These are phyloP conservation scores for Podotricha telesiphe DNA, from an alignment of 2,888 invertebrate species.

Conservation along the genomic window DNA sequence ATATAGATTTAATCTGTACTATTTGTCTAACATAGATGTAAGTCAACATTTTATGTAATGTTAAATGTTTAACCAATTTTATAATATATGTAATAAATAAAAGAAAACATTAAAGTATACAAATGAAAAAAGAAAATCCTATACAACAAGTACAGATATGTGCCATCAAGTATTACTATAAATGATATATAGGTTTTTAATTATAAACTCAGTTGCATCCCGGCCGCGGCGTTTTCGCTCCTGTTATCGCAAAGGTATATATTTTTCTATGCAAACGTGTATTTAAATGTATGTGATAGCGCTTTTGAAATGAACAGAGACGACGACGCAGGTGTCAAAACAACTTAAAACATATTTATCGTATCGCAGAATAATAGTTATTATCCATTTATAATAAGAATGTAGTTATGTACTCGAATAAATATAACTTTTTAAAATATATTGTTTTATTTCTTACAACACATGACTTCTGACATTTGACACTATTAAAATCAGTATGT, in stretches of 20 bases:
- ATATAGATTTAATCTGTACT: conserved; percentile 40
- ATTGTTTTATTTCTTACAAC: conserved; percentile 55
- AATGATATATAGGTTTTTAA: conserved; percentile 32
- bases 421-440: conserved; percentile 82
- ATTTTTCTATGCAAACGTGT: conserved; percentile 72
- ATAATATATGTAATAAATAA: conserved; percentile 24
- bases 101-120: conserved; percentile 20
- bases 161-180: conserved; percentile 66
- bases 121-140: conserved; percentile 30
- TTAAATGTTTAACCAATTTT: conserved; percentile 26
- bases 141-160: conserved; percentile 69
- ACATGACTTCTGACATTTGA: too few relatives aligned
- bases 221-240: conserved; percentile 44
- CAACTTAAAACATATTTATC: conserved; percentile 80
- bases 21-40: conserved; percentile 26
- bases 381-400: conserved; percentile 81
- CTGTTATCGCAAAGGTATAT: conserved; percentile 64
- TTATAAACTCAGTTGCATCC: conserved; percentile 44
- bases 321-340: conserved; percentile 69
- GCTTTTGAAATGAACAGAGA: conserved; percentile 65
- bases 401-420: conserved; percentile 85
- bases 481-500: too few relatives aligned
- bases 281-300: conserved; percentile 74
- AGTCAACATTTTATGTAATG: conserved; percentile 20
- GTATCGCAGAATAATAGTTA: conserved; percentile 79